A percentile compares a stretch with the other conserved stretches of the same genome.
These are phyloP conservation scores for Pteropus rufus DNA, from an alignment of 2,797 vertebrate species.

Conservation along the genomic window DNA sequence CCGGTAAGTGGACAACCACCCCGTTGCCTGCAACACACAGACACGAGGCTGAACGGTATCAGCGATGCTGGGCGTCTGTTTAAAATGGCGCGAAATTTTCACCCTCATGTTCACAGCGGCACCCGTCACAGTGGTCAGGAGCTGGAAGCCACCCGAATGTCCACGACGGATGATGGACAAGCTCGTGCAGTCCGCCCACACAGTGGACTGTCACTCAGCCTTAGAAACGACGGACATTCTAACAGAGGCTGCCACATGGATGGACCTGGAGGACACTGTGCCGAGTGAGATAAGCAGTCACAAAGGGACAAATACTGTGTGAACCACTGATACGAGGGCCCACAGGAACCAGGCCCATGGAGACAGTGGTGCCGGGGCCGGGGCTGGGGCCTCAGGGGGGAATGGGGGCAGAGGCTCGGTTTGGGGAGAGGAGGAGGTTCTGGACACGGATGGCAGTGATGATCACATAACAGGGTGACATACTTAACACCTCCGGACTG, in stretches of 20 bases:
- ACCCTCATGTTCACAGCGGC: fast-evolving
- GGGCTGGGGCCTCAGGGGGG: no score
- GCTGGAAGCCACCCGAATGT: not conserved
- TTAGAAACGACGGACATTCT: fast-evolving
- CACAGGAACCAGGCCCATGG: fast-evolving
- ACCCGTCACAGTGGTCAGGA: fast-evolving
- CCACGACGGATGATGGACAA: fast-evolving
- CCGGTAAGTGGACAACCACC: constrained; percentile 97
- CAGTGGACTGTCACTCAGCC: fast-evolving
- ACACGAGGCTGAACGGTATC: not conserved
- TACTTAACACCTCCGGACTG: fast-evolving
- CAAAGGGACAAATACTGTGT: fast-evolving
- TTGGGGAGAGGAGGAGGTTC: not conserved
- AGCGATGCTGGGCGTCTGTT: fast-evolving
- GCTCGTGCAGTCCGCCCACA: fast-evolving
- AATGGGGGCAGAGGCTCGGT: not conserved
- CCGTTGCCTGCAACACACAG: constrained; percentile 90
- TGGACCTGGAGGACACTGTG: fast-evolving
- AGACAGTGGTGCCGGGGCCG: not conserved
- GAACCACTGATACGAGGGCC: not conserved
- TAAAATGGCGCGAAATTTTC: fast-evolving
- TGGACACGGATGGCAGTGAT: fast-evolving
- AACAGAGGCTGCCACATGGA: fast-evolving
- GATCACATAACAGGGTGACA: fast-evolving
- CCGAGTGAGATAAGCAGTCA: not conserved